Percentiles rank a stretch among this genome's conserved stretches.
These are phyloP conservation scores for Eristalinus aeneus DNA, from an alignment of 2,888 invertebrate genomes.

Conservation along the genomic window DNA sequence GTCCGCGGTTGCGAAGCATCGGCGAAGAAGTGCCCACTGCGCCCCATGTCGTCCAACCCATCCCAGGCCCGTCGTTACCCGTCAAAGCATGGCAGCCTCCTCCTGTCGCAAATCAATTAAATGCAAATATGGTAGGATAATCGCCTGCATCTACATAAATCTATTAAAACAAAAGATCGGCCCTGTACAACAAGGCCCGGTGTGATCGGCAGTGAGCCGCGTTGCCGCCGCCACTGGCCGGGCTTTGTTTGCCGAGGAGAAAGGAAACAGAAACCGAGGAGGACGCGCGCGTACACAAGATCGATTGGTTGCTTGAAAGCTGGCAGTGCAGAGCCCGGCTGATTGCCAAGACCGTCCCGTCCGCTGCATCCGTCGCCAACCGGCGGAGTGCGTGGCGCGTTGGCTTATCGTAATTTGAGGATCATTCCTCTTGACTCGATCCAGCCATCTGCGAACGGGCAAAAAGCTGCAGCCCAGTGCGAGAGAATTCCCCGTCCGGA, in stretches of 20 bases:
- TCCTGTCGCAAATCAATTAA: slow-evolving; percentile 74
- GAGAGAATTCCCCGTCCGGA: slow-evolving; percentile 5
- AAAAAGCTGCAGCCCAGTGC: slow-evolving; percentile 5
- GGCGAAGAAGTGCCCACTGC: slow-evolving; percentile 27
- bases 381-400: slow-evolving; percentile 35
- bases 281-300: slow-evolving; percentile 62
- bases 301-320: slow-evolving; percentile 71
- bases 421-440: slow-evolving; percentile 69
- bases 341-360: slow-evolving; percentile 14
- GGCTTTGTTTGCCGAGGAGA: slow-evolving; percentile 7
- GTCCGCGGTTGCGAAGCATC: slow-evolving; percentile 7
- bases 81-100: slow-evolving; percentile 26
- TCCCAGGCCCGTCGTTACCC: not conserved
- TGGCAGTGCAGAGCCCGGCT: slow-evolving; percentile 34
- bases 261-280: slow-evolving; percentile 16
- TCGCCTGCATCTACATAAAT: slow-evolving; percentile 73
- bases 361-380: slow-evolving; percentile 1
- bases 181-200: slow-evolving; percentile 51
- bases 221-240: slow-evolving; percentile 49
- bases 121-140: slow-evolving; percentile 75
- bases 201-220: slow-evolving; percentile 44
- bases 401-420: slow-evolving; percentile 71
- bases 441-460: slow-evolving; percentile 41
- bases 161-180: slow-evolving; percentile 68
- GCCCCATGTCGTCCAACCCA: slow-evolving; percentile 33